Conservation (phyloP, 2,113 vertebrate genomes). For the Megaceryle maxima region DNA sequence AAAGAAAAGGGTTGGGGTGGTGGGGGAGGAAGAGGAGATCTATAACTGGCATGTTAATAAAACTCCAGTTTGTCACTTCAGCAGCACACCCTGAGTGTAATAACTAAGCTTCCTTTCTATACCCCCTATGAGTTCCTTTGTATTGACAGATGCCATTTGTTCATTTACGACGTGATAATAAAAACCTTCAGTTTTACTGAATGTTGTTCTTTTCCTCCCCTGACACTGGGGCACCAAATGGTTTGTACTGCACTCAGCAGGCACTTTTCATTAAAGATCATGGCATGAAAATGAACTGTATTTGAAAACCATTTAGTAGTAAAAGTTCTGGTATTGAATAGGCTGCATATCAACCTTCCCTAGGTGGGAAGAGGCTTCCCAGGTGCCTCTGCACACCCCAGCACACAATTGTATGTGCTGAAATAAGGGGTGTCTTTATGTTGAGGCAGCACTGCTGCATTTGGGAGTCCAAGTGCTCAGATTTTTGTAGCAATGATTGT, state of each 20-base stretch:
- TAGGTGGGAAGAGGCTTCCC: not conserved
- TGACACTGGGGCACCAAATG: conserved; percentile 80
- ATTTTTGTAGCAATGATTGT: not conserved
- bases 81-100: conserved; percentile 69
- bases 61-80: conserved; percentile 75
- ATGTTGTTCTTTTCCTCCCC: conserved; percentile 75
- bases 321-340: conserved; percentile 17
- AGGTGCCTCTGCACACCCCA: not conserved
- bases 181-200: conserved; percentile 78
- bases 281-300: conserved; percentile 65
- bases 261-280: conserved; percentile 78
- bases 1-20: conserved; percentile 49
- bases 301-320: conserved; percentile 48
- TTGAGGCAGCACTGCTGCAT: not conserved
- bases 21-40: conserved; percentile 58
- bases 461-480: not conserved
- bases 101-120: conserved; percentile 69
- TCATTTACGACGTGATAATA: conserved; percentile 85
- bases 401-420: not conserved
- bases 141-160: conserved; percentile 85
- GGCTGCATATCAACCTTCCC: not conserved
- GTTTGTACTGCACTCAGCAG: conserved; percentile 70
- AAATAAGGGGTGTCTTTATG: not conserved
- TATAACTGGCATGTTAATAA: conserved; percentile 73
- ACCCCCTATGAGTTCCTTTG: conserved; percentile 72